A percentile compares a stretch with the other conserved stretches of the same genome.
phyloP scores from a whole-genome alignment of 1,140 invertebrate genomes.

The Myzus persicae region DNA sequence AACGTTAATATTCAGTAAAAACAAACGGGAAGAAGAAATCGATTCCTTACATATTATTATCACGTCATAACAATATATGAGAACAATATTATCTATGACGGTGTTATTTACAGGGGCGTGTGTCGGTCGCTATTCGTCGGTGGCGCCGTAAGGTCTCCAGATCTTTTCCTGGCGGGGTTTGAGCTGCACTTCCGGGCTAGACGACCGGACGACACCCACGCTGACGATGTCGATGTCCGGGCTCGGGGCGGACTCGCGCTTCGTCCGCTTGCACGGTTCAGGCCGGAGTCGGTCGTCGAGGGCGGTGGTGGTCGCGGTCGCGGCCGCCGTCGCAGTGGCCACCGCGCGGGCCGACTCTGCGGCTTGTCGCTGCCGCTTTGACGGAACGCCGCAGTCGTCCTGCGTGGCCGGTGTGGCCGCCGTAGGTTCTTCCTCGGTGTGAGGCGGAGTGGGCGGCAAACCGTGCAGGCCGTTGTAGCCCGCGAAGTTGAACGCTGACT shows the following conservation, averaged over 20 bases:
- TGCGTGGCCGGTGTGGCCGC: background rate
- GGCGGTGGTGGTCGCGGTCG: background rate
- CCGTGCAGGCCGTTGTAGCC: slow-evolving; percentile 32
- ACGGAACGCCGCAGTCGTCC: background rate
- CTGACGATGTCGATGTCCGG: slow-evolving; percentile 54
- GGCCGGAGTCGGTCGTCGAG: background rate
- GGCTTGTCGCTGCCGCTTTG: background rate
- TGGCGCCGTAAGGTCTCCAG: slow-evolving; percentile 52
- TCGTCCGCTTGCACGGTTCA: background rate
- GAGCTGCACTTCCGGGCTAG: slow-evolving; percentile 32
- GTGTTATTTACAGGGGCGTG: background rate
- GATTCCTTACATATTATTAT: background rate
- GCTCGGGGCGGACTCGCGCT: background rate
- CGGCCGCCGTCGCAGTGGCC: background rate
- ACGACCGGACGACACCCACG: slow-evolving; percentile 40
- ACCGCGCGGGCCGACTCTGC: background rate
- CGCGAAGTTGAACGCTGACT: slow-evolving; percentile 50
- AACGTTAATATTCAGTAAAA: background rate
- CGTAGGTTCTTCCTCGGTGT: slow-evolving; percentile 20
- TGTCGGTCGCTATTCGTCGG: slow-evolving; percentile 27
- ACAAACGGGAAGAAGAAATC: background rate
- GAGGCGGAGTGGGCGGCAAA: slow-evolving; percentile 20
- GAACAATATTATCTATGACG: background rate
- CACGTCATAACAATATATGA: background rate
- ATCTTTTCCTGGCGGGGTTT: slow-evolving; percentile 51